Evolutionary conservation across 2,888 invertebrate species (phyloP).

Genomic region (Hirtodrosophila confusa): DNA sequence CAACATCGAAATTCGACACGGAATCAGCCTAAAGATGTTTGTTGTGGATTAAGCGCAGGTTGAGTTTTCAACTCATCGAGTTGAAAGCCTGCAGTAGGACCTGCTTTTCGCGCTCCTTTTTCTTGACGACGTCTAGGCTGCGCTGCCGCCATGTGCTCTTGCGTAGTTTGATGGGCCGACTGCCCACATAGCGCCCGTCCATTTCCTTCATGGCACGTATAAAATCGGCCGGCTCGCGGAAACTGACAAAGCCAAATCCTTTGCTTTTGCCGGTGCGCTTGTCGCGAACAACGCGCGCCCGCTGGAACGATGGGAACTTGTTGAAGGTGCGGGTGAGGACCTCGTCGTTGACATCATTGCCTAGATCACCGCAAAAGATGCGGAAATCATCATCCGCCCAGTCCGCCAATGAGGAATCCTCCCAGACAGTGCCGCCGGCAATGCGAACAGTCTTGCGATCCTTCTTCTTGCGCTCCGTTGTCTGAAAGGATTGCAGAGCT

Average conservation of each 20-base stretch:
- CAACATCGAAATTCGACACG: conserved; percentile 58
- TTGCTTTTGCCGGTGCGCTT: conserved; percentile 98
- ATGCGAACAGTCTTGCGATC: conserved; percentile 89
- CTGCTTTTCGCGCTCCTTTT: conserved; percentile 98
- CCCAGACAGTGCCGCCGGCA: conserved; percentile 98
- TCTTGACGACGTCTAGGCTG: conserved; percentile 95
- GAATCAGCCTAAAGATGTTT: conserved; percentile 62
- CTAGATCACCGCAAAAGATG: conserved; percentile 99
- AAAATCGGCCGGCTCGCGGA: conserved; percentile 98
- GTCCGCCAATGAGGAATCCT: conserved; percentile 95
- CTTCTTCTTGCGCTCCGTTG: conserved; percentile 85
- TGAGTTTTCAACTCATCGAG: conserved; percentile 50
- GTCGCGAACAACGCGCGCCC: conserved; percentile 97
- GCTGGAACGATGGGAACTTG: conserved; percentile 96
- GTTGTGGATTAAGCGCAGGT: neutral
- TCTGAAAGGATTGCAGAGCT: conserved; percentile 86
- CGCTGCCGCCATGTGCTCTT: conserved; percentile 98
- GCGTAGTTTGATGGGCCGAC: conserved; percentile 97
- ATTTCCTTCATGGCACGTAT: conserved; percentile 99
- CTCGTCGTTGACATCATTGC: conserved; percentile 99
- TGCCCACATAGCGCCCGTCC: conserved; percentile 99
- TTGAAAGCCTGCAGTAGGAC: conserved; percentile 87
- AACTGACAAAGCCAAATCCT: conserved; percentile 99
- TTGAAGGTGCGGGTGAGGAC: conserved; percentile 97
- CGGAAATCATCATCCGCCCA: conserved; percentile 99